phyloP scores from a whole-genome alignment of 2,113 vertebrate species.

The Hippolais icterina region DNA sequence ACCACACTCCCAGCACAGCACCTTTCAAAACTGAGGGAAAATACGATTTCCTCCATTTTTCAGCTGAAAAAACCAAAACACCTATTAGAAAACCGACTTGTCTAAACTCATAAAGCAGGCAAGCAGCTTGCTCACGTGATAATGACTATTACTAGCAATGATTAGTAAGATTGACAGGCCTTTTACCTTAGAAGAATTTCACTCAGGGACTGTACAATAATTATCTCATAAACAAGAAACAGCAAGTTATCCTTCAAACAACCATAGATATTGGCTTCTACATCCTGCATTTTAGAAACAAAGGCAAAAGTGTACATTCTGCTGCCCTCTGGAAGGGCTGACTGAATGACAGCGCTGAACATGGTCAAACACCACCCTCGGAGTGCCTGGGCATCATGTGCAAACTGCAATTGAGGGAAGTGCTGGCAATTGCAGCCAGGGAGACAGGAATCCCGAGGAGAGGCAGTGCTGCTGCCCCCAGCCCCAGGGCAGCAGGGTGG shows the following conservation, averaged over 20 bases:
- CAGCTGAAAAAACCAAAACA: neutral
- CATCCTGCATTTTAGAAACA: neutral
- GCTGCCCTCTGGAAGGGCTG: neutral
- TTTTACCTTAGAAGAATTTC: neutral
- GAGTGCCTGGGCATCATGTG: neutral
- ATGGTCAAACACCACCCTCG: fast-evolving
- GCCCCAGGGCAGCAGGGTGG: neutral
- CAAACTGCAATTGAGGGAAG: neutral
- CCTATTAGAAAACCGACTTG: neutral
- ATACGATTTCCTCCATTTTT: neutral
- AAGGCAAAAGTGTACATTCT: neutral
- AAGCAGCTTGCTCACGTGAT: neutral
- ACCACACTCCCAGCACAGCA: neutral
- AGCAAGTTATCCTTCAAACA: neutral
- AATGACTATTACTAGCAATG: conserved; percentile 14
- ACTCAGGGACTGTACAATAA: neutral
- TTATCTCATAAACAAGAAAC: conserved; percentile 15
- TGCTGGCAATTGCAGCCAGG: neutral
- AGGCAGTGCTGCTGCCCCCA: neutral
- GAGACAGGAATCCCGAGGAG: neutral
- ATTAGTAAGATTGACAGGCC: neutral
- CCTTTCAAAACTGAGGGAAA: neutral
- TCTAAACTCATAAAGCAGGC: neutral
- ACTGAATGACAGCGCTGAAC: neutral
- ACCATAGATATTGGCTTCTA: neutral